phyloP scores from a whole-genome alignment of 2,113 vertebrate genomes.

The Plecotus auritus region DNA sequence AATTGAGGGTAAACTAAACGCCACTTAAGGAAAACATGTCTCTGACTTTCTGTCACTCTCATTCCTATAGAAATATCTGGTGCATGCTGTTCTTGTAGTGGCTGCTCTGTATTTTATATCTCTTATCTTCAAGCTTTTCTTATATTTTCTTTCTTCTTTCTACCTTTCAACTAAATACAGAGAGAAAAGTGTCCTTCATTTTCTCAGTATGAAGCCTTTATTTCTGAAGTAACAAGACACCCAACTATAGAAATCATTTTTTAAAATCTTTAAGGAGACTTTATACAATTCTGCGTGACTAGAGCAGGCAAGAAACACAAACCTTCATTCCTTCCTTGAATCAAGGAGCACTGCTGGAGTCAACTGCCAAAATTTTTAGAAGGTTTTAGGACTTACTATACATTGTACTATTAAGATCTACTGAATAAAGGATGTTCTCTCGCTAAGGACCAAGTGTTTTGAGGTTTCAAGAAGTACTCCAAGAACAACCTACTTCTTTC shows the following conservation, averaged over 20 bases:
- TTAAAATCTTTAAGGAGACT: conserved; percentile 78
- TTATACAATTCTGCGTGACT: conserved; percentile 84
- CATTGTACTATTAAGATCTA: conserved; percentile 84
- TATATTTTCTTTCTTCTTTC: conserved; percentile 84
- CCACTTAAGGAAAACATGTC: conserved; percentile 38
- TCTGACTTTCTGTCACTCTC: conserved; percentile 69
- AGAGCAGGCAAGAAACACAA: conserved; percentile 86
- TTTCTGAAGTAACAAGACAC: conserved; percentile 90
- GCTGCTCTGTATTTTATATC: conserved; percentile 75
- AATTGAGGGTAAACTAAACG: conserved; percentile 14
- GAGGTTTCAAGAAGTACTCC: conserved; percentile 85
- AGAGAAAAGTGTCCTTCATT: conserved; percentile 95
- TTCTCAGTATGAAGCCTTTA: conserved; percentile 91
- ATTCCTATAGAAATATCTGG: conserved; percentile 74
- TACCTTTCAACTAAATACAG: conserved; percentile 86
- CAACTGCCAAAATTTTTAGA: conserved; percentile 84
- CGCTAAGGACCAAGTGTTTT: conserved; percentile 80
- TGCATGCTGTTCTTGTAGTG: conserved; percentile 79
- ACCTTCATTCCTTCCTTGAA: conserved; percentile 95
- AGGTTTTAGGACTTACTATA: conserved; percentile 84
- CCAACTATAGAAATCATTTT: conserved; percentile 86
- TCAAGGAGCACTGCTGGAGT: conserved; percentile 94
- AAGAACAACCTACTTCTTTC: conserved; percentile 72
- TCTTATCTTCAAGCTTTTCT: conserved; percentile 77
- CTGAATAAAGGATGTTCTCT: conserved; percentile 85